Conservation (phyloP, 2,113 vertebrate genomes). For the Clarias batrachus region DNA sequence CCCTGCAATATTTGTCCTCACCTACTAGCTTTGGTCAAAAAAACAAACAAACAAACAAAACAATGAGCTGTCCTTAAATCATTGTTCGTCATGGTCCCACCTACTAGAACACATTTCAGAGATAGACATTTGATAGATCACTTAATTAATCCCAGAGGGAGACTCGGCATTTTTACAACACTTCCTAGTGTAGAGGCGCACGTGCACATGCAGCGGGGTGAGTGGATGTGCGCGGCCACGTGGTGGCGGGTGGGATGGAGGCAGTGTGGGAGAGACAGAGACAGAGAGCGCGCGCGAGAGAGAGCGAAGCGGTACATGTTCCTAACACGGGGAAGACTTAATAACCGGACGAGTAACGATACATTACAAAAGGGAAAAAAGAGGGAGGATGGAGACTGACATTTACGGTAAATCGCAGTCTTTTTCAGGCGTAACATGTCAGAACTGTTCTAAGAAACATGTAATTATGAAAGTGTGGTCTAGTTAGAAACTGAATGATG, state of each 20-base stretch:
- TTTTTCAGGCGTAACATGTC: background rate
- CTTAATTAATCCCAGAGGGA: background rate
- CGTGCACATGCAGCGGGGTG: background rate
- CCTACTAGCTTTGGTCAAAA: background rate
- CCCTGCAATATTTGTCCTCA: too few relatives aligned
- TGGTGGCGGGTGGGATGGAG: constrained; percentile 23
- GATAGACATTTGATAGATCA: too few relatives aligned
- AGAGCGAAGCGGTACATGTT: constrained; percentile 10
- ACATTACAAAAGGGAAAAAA: background rate
- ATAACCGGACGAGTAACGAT: background rate
- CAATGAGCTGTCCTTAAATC: background rate
- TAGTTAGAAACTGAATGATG: background rate
- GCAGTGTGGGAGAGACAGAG: background rate
- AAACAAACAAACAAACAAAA: background rate
- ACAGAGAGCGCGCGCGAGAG: too few relatives aligned
- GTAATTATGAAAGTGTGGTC: background rate
- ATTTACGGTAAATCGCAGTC: constrained; percentile 40
- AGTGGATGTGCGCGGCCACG: constrained; percentile 39
- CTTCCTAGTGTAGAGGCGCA: background rate
- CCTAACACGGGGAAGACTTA: constrained; percentile 4
- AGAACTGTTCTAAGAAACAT: background rate
- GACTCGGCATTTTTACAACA: background rate
- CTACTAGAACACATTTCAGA: background rate
- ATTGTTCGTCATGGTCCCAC: background rate
- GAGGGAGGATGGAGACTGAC: constrained; percentile 49